Evolutionary conservation across 2,113 vertebrate genomes (phyloP), one percentile per base, ranked within the genome.

Genomic region (Dascyllus trimaculatus): DNA sequence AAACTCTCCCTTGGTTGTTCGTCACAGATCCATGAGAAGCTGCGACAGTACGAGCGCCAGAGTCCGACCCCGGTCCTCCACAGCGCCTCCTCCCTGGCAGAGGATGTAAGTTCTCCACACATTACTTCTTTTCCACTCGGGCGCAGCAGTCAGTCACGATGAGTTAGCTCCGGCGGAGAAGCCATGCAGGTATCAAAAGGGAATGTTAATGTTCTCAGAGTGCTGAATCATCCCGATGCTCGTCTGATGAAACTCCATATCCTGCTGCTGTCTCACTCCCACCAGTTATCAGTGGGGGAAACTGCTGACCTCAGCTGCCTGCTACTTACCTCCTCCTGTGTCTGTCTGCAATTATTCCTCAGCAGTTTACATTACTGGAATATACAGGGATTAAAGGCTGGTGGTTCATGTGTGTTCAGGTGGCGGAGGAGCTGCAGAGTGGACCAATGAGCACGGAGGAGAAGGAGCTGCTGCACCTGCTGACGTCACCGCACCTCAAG

Each of bases 11-110:
- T n/a, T 58, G 11, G 26, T 29, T 68, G 51, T 93, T 52, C 90
- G 65, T 93, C 93, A 25, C 93, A 99, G 97, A 99, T 99, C 80
- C 97, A 99, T 0, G 97, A 99, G 93, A 98, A 97, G 57, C 93
- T 99, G 78, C 95, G 96, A 75, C 96, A 97, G 87, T 98, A 97
- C 10, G 97, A 98, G 92, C 93, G 95, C 21, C 97, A 98, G 78
- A 97, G 96, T 57, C 97, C 97, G 0, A 95, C 95, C 13, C 97
- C 97, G 0, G 95, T 98, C 64, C 94, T 98, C 51, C 96, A 98
- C 21, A 97, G 96, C 18, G 97, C 97, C 25, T 93, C 96, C 62
- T 95, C 95, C 78, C 95, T 99, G 29, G 97, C 96, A 1, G 97
- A 99, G 78, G 97, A 98, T 70, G 97, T 99, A 93, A 95, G 97